Conservation (phyloP, 2,888 invertebrate genomes). For the Podabrus alpinus region DNA sequence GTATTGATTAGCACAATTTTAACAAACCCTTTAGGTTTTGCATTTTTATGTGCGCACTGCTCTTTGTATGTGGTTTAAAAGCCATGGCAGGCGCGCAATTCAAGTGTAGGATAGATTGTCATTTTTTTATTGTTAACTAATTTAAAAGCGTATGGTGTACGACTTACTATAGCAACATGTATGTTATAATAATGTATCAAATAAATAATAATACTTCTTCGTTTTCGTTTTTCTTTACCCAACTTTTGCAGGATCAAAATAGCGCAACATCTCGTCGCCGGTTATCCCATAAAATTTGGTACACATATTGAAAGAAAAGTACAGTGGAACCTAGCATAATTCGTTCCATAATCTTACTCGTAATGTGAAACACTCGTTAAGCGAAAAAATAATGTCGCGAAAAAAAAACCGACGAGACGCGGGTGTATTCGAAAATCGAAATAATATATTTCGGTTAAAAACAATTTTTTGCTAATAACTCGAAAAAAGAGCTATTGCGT, state of each 20-base stretch:
- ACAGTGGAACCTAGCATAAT: too few relatives aligned
- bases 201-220: constrained; percentile 43
- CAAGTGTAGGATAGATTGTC: constrained; percentile 51
- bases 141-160: constrained; percentile 53
- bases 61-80: constrained; percentile 28
- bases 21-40: constrained; percentile 20
- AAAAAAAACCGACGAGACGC: too few relatives aligned
- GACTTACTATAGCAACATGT: constrained; percentile 52
- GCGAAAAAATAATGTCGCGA: too few relatives aligned
- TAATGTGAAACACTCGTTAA: too few relatives aligned
- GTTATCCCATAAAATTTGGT: too few relatives aligned
- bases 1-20: constrained; percentile 26
- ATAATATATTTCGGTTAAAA: too few relatives aligned
- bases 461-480: too few relatives aligned
- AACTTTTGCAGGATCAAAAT: neutral
- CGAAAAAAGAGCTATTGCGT: too few relatives aligned
- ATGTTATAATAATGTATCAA: constrained; percentile 56
- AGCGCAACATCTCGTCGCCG: too few relatives aligned
- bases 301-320: too few relatives aligned
- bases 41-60: constrained; percentile 26
- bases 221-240: constrained; percentile 1
- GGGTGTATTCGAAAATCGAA: too few relatives aligned
- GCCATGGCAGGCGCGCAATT: constrained; percentile 29
- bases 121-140: constrained; percentile 41
- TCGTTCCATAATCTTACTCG: too few relatives aligned